Base-by-base conservation (phyloP, 1,140 invertebrate genomes). In the Carposina sasakii region DNA sequence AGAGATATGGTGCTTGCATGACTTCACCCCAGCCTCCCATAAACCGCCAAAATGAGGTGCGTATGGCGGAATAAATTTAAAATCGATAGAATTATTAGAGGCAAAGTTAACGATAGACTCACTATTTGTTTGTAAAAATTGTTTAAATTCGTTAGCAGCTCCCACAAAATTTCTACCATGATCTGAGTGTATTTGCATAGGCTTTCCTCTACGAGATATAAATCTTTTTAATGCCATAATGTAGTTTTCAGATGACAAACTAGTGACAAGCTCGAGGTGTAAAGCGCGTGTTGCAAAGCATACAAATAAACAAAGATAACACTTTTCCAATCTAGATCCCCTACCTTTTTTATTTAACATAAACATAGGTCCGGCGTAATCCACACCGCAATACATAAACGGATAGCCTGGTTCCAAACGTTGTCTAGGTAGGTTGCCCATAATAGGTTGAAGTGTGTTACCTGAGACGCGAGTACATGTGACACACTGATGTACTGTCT, bases 41-140 rank as follows among this genome's bases (percentile, higher is more conserved):
- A 56, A 24, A 19, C 71, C 71, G 30, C 75, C 71, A 50, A 76
- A 69, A 46, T 76, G 62, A n/a, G 71, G 70, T 12, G 68, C 49
- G 9, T 36, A 24, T 2, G 75, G 66, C 0, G 68, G 76, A 45
- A 61, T 71, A 37, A 71, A 75, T 30, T 40, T 21, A 40, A 40
- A 40, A 2, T 22, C 16, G 2, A 40, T 40, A 3, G 10, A 3
- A 6, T 22, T 12, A 22, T n/a, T 4, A 10, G 37, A 10, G n/a
- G 37, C 37, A 22, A n/a, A 33, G n/a, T 8, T 13, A 33, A 10
- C 15, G 31, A 15, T 33, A 15, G 31, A 10, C 31, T 15, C 15
- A 15, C 4, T n/a, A 33, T 4, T 15, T 5, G 4, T 13, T n/a
- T 15, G 4, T 10, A 10, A 10, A 4, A 33, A 10, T n/a, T 13